A percentile compares a stretch with the other conserved stretches of the same genome.
These are phyloP conservation scores for Xestia sexstrigata DNA, from an alignment of 2,888 invertebrate genomes.

Conservation along the genomic window DNA sequence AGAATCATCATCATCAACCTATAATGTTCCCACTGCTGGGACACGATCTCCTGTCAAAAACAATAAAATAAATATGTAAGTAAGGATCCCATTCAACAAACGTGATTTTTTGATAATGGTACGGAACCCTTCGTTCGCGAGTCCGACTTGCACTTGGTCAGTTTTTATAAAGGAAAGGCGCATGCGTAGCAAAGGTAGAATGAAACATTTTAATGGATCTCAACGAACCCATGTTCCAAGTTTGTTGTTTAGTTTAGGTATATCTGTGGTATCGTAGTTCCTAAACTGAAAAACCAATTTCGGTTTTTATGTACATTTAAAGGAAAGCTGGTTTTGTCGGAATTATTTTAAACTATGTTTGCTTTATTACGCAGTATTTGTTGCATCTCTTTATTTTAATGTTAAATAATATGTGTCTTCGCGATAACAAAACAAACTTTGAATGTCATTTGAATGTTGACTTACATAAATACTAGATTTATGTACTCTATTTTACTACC, in stretches of 20 bases:
- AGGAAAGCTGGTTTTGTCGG: not conserved
- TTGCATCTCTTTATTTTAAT: not conserved
- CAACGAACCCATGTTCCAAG: not conserved
- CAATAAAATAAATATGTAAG: too few species aligned
- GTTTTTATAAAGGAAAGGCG: too few species aligned
- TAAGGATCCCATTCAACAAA: too few species aligned
- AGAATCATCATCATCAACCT: too few species aligned
- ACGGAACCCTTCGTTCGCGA: too few species aligned
- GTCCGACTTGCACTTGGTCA: too few species aligned
- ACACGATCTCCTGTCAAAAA: too few species aligned
- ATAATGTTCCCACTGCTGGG: too few species aligned
- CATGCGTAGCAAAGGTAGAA: not conserved
- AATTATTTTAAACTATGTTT: not conserved
- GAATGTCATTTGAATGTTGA: constrained; percentile 22
- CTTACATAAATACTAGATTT: constrained; percentile 4
- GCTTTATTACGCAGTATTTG: not conserved
- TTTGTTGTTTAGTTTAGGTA: not conserved
- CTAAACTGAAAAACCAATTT: not conserved
- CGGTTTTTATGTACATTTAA: not conserved
- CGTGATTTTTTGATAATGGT: too few species aligned
- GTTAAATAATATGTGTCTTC: not conserved
- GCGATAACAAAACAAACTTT: constrained; percentile 9
- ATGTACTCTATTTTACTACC: not conserved
- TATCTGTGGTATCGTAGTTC: not conserved
- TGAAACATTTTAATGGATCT: not conserved